Conservation (phyloP, 2,113 vertebrate species). For the Misgurnus mizolepis region DNA sequence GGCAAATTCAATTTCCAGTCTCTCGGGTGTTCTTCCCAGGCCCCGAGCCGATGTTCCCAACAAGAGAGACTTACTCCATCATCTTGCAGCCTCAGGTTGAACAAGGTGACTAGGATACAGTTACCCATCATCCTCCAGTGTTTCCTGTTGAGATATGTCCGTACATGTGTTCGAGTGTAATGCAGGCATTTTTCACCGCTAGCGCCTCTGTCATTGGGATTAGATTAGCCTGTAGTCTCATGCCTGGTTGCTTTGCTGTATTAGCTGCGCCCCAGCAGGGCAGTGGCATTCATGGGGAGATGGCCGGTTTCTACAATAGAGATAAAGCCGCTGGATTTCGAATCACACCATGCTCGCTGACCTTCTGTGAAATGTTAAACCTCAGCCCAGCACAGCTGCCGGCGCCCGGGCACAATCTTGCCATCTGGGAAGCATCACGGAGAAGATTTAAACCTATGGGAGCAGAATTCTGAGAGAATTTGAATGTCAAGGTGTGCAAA, state of each 20-base stretch:
- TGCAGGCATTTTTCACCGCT: constrained; percentile 21
- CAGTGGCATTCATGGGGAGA: constrained; percentile 49
- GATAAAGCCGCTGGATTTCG: constrained; percentile 53
- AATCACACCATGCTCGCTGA: constrained; percentile 53
- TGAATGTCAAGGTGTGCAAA: constrained; percentile 28
- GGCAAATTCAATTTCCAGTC: constrained; percentile 59
- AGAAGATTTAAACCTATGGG: constrained; percentile 38
- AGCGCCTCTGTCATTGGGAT: constrained; percentile 43
- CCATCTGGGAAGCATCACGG: constrained; percentile 18
- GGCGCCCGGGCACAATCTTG: constrained; percentile 18
- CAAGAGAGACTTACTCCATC: constrained; percentile 44
- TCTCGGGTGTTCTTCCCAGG: constrained; percentile 38
- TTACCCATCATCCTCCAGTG: constrained; percentile 1
- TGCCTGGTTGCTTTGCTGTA: constrained; percentile 45
- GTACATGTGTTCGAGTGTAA: constrained; percentile 9
- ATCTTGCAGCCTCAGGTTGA: constrained; percentile 28
- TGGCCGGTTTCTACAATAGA: constrained; percentile 21
- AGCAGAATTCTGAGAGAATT: constrained; percentile 24
- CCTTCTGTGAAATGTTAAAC: constrained; percentile 60
- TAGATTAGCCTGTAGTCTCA: constrained; percentile 50
- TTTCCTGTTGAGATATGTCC: constrained; percentile 4
- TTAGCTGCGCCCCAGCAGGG: constrained; percentile 46
- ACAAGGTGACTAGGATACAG: constrained; percentile 5
- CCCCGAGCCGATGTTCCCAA: constrained; percentile 19
- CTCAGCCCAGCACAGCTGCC: constrained; percentile 13